A percentile compares a stretch with the other conserved stretches of the same genome.
These are phyloP conservation scores for Leptinotarsa lineolata DNA, from an alignment of 1,140 invertebrate genomes.

Conservation along the genomic window DNA sequence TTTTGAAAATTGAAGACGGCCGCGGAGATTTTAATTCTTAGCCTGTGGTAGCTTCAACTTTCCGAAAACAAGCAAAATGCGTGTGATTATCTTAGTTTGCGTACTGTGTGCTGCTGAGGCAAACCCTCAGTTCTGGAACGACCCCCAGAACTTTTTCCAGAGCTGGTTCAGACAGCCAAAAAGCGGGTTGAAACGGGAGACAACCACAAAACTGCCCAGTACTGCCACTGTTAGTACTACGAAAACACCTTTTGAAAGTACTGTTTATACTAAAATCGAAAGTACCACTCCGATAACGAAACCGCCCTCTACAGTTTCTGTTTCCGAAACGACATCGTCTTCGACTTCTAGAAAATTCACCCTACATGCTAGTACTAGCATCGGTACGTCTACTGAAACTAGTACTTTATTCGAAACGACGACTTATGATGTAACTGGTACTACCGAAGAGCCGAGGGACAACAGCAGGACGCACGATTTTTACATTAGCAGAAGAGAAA, in stretches of 20 bases:
- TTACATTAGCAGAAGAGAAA: conserved; percentile 53
- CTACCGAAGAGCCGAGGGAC: conserved; percentile 61
- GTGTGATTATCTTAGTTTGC: conserved; percentile 41
- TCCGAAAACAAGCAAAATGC: conserved; percentile 41
- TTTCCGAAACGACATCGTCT: conserved; percentile 3
- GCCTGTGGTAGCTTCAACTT: conserved; percentile 35
- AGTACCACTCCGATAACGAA: conserved; percentile 20
- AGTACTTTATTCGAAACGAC: conserved; percentile 46
- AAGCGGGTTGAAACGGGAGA: conserved; percentile 26
- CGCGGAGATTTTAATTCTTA: conserved; percentile 38
- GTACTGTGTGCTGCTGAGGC: conserved; percentile 42
- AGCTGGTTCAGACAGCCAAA: conserved; percentile 51
- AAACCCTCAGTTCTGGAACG: conserved; percentile 50
- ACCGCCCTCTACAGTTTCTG: conserved; percentile 35
- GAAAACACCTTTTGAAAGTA: conserved; percentile 32
- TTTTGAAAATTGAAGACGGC: conserved; percentile 27
- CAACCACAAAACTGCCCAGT: conserved; percentile 27
- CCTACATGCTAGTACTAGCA: conserved; percentile 18
- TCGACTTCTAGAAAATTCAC: conserved; percentile 20
- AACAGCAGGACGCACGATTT: conserved; percentile 53
- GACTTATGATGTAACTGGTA: conserved; percentile 47
- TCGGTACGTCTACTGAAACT: conserved; percentile 21
- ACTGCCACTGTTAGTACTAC: conserved; percentile 21
- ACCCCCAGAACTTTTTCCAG: conserved; percentile 48
- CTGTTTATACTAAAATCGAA: conserved; percentile 19